Percentiles rank a stretch among this genome's conserved stretches.
Evolutionary conservation across 2,113 vertebrate genomes (phyloP).

Genomic region (Hypocryptadius cinnamomeus): DNA sequence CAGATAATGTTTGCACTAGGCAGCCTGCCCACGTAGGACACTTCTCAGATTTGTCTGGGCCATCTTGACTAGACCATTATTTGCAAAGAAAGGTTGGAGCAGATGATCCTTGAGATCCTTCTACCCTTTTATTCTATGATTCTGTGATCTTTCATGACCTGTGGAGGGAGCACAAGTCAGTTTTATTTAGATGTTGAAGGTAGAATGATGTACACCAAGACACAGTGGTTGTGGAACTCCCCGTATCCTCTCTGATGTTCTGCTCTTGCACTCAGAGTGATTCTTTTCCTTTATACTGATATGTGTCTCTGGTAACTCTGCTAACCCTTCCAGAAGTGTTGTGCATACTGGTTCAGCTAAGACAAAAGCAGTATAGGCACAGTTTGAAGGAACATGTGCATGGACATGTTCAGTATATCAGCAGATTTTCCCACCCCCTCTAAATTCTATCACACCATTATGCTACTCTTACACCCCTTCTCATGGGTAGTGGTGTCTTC

Average conservation of each 20-base stretch:
- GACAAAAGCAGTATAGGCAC: background rate
- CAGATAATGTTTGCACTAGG: background rate
- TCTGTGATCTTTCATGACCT: background rate
- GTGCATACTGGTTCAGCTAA: background rate
- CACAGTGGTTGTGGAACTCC: background rate
- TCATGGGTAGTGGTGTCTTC: background rate
- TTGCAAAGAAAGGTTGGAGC: background rate
- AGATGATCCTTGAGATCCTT: background rate
- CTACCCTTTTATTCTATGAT: background rate
- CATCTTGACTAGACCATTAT: background rate
- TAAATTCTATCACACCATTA: background rate
- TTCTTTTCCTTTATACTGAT: background rate
- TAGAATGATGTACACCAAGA: background rate
- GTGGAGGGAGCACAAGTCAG: background rate
- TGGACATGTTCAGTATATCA: background rate
- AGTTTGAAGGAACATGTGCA: background rate
- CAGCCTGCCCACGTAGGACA: background rate
- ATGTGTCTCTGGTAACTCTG: background rate
- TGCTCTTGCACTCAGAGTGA: background rate
- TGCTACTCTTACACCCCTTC: fast-evolving
- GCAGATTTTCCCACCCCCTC: background rate
- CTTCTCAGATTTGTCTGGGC: background rate
- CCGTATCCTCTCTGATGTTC: background rate
- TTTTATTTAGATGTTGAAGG: background rate
- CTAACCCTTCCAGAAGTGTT: background rate